Base-by-base conservation (phyloP, 2,888 invertebrate species). In the Erannis defoliaria region DNA sequence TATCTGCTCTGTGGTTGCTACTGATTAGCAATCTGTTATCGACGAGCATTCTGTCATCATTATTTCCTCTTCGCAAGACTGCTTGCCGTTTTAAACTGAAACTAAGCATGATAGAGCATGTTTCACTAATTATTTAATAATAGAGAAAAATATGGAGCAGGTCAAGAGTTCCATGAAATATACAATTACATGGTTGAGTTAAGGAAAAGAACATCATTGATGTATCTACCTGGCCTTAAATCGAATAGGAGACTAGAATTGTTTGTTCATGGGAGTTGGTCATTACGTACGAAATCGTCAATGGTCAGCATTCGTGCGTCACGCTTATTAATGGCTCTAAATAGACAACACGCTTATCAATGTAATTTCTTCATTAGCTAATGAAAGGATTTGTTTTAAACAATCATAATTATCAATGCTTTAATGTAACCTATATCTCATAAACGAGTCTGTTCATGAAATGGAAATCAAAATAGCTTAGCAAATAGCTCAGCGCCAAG, bases 401-500 rank as follows among this genome's bases (percentile, higher is more conserved):
- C 40, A 55, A 14, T 55, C 18, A 55, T 40, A 49, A 9, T 23
- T 19, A 66, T 48, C 33, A 45, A 18, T 14, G 18, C 14, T 42
- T 16, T 48, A 35, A 50, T 56, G 53, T 58, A 46, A 45, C 48
- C 43, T 55, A 58, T 33, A 55, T 59, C 43, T 45, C n/a, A 23
- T 46, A 8, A 26, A 26, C 26, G 26, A 26, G 21, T 38, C 31
- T 60, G 42, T 53, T 54, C 31, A 45, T 46, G 38, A 59, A 62
- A 62, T 55, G 57, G 38, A 55, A 53, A 64, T 70, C 54, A 62
- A 73, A 66, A 64, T 61, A 69, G 50, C 62, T 63, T 70, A 61
- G 57, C 63, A 67, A 71, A 68, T 70, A 69, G 66, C 69, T 70
- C 67, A 67, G 54, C 63, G 59, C 59, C 76, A 81, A 82, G 80